Percentiles rank a stretch among this genome's conserved stretches.
Evolutionary conservation across 23 tunicate genomes (phyloP).

Genomic region (Oikopleura vanhoeffeni): DNA sequence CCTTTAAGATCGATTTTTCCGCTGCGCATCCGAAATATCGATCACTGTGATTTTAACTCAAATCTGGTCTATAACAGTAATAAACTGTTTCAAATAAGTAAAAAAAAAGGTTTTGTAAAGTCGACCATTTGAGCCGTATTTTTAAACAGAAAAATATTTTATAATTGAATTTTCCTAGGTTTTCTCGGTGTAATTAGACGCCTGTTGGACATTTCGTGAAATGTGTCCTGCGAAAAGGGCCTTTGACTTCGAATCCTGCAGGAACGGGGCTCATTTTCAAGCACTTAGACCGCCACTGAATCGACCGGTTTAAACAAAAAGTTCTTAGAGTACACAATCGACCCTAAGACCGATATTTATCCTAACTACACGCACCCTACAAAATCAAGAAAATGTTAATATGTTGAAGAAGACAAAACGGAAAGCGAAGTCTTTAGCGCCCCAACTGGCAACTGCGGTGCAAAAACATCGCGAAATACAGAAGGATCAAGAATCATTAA

Average conservation of each 20-base stretch:
- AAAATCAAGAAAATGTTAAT: background rate
- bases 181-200: conserved; percentile 72
- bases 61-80: too few species aligned
- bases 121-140: too few species aligned
- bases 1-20: too few species aligned
- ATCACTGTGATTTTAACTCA: too few species aligned
- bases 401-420: background rate
- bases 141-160: too few species aligned
- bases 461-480: background rate
- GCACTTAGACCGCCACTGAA: background rate
- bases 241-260: background rate
- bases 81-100: too few species aligned
- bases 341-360: conserved; percentile 21
- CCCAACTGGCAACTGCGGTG: background rate
- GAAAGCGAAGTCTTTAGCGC: background rate
- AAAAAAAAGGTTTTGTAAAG: too few species aligned
- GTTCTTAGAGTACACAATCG: conserved; percentile 16
- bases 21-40: too few species aligned
- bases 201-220: conserved; percentile 40
- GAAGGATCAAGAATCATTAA: background rate
- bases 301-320: conserved; percentile 6
- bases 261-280: background rate
- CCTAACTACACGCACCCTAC: background rate
- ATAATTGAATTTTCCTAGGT: too few species aligned
- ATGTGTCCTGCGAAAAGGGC: background rate